Evolutionary conservation across 2,888 invertebrate species (phyloP).

Genomic region (Drosophila maculinotata): DNA sequence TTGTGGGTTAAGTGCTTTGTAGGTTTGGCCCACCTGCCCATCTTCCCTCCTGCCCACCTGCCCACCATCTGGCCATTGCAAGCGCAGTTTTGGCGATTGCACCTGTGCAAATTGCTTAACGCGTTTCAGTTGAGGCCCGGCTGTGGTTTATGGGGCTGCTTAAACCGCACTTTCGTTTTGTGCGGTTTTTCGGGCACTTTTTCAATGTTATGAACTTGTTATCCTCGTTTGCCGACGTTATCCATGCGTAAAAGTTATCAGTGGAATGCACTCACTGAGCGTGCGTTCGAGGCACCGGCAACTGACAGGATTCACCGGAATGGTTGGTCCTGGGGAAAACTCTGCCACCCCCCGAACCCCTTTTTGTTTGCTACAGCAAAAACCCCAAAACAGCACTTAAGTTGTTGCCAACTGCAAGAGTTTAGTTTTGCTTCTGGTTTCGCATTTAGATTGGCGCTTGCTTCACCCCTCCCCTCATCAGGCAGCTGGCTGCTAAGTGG

Average conservation of each 20-base stretch:
- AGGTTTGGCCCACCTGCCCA: conserved; percentile 31
- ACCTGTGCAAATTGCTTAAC: conserved; percentile 52
- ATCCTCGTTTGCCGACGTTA: conserved; percentile 47
- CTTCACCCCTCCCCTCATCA: conserved; percentile 12
- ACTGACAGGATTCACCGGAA: conserved; percentile 19
- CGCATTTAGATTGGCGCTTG: conserved; percentile 29
- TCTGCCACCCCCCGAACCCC: neutral
- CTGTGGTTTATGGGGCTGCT: conserved; percentile 50
- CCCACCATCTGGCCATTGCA: conserved; percentile 10
- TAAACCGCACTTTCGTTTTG: conserved; percentile 64
- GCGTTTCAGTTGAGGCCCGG: conserved; percentile 35
- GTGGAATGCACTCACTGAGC: conserved; percentile 63
- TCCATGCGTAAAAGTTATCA: conserved; percentile 78
- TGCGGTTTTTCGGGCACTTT: conserved; percentile 68
- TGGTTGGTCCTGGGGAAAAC: neutral
- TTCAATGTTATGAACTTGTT: conserved; percentile 52
- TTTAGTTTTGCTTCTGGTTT: conserved; percentile 39
- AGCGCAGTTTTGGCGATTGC: conserved; percentile 51
- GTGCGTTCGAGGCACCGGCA: conserved; percentile 12
- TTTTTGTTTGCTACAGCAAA: conserved; percentile 52
- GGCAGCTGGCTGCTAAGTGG: conserved; percentile 1
- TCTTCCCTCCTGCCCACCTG: neutral
- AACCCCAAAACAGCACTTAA: conserved; percentile 78
- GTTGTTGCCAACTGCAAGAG: conserved; percentile 63
- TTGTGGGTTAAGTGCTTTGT: conserved; percentile 76